phyloP scores from a whole-genome alignment of 2,888 invertebrate genomes.

The Tetheella fluctuosa region DNA sequence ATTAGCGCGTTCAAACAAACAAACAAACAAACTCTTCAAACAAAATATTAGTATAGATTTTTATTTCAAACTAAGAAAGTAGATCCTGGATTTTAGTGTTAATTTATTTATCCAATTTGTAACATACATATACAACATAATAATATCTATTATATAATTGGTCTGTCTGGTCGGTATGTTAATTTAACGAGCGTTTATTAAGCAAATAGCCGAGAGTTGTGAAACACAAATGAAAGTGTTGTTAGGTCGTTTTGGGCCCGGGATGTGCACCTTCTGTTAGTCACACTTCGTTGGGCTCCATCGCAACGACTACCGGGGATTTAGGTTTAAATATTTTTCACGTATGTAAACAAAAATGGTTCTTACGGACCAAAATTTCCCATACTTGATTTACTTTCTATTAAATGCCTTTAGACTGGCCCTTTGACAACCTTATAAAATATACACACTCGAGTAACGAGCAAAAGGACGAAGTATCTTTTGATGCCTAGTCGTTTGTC shows the following conservation, averaged over 20 bases:
- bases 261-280: conserved; percentile 41
- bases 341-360: conserved; percentile 41
- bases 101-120: background rate
- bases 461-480: conserved; percentile 28
- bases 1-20: too few species aligned
- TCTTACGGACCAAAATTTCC: conserved; percentile 35
- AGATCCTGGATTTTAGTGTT: background rate
- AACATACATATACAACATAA: background rate
- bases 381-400: conserved; percentile 47
- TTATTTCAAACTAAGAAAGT: background rate
- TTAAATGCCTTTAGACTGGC: conserved; percentile 43
- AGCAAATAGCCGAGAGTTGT: conserved; percentile 55
- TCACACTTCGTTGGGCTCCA: conserved; percentile 42
- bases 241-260: conserved; percentile 42
- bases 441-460: conserved; percentile 34
- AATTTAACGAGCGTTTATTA: conserved; percentile 59
- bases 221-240: conserved; percentile 54
- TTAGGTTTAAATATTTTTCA: conserved; percentile 42
- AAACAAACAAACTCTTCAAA: too few species aligned
- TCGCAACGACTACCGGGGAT: conserved; percentile 24
- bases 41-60: too few species aligned
- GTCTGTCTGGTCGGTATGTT: conserved; percentile 50
- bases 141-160: background rate
- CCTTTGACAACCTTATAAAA: conserved; percentile 40
- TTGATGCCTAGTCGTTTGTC: conserved; percentile 11